phyloP scores from a whole-genome alignment of 2,888 invertebrate species.

The Scaeva pyrastri region DNA sequence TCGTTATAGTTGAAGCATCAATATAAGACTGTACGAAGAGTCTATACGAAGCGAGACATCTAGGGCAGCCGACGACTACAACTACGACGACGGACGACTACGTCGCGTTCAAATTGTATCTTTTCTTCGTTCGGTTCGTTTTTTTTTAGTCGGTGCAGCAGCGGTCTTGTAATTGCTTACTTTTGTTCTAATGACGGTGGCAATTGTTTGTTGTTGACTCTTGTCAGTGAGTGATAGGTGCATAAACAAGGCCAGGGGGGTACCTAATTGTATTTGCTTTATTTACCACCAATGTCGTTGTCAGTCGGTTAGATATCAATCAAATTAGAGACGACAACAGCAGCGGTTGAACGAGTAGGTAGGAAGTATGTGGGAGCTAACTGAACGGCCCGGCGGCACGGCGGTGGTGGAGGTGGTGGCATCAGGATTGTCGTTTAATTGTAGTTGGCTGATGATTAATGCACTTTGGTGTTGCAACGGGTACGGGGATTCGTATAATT shows the following conservation, averaged over 20 bases:
- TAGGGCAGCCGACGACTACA: slow-evolving; percentile 36
- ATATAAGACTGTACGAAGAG: slow-evolving; percentile 5
- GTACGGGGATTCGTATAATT: slow-evolving; percentile 40
- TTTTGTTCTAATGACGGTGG: slow-evolving; percentile 61
- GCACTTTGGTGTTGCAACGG: slow-evolving; percentile 48
- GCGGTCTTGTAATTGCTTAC: slow-evolving; percentile 63
- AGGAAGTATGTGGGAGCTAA: slow-evolving; percentile 13
- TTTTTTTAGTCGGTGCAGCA: no score
- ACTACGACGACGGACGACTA: not conserved
- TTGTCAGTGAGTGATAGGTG: slow-evolving; percentile 34
- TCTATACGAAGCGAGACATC: slow-evolving; percentile 42
- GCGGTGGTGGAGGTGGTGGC: not conserved
- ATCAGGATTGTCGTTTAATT: slow-evolving; percentile 53
- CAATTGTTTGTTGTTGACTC: slow-evolving; percentile 71
- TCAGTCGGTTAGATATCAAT: slow-evolving; percentile 70
- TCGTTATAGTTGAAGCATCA: not conserved
- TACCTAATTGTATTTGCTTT: slow-evolving; percentile 60
- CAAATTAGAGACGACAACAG: slow-evolving; percentile 57
- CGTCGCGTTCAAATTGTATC: slow-evolving; percentile 43
- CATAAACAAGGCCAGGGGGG: slow-evolving; percentile 30
- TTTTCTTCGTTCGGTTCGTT: slow-evolving; percentile 6
- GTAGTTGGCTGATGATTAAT: slow-evolving; percentile 59
- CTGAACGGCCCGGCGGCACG: not conserved
- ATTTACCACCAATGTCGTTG: slow-evolving; percentile 32
- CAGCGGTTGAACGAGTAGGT: slow-evolving; percentile 17